Evolutionary conservation across 2,888 invertebrate species (phyloP).

Genomic region (Boloria euphrosyne): DNA sequence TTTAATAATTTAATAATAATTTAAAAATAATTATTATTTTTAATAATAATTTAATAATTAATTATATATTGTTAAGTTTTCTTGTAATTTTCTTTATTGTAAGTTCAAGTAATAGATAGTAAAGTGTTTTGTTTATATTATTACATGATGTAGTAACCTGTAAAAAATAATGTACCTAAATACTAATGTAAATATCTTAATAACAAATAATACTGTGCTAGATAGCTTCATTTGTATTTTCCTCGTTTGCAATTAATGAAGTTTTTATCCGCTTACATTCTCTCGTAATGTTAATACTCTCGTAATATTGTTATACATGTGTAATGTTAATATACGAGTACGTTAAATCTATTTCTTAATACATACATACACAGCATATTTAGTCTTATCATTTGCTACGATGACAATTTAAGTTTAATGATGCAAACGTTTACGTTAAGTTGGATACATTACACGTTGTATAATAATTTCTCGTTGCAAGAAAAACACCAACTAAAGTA

Average conservation of each 20-base stretch:
- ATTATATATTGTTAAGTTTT: no score
- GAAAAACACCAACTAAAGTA: background rate
- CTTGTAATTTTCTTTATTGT: no score
- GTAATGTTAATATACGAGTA: no score
- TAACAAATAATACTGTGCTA: constrained; percentile 5
- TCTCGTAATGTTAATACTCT: constrained; percentile 6
- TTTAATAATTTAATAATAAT: no score
- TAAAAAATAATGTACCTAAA: no score
- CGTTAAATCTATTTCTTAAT: constrained; percentile 3
- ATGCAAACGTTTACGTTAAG: background rate
- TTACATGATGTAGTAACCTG: no score
- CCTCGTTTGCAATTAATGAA: background rate
- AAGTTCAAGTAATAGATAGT: no score
- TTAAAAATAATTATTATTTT: no score
- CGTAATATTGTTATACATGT: background rate
- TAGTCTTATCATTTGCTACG: background rate
- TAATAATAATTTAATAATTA: no score
- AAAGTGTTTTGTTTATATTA: no score
- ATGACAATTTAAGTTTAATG: background rate
- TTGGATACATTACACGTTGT: background rate
- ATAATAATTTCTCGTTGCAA: background rate
- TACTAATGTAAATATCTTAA: constrained; percentile 3
- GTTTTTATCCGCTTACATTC: constrained; percentile 18
- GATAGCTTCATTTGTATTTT: constrained; percentile 1
- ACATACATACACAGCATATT: background rate